These are phyloP conservation scores for Nymphalis polychloros DNA, from an alignment of 2,888 invertebrate species.

Conservation along the genomic window DNA sequence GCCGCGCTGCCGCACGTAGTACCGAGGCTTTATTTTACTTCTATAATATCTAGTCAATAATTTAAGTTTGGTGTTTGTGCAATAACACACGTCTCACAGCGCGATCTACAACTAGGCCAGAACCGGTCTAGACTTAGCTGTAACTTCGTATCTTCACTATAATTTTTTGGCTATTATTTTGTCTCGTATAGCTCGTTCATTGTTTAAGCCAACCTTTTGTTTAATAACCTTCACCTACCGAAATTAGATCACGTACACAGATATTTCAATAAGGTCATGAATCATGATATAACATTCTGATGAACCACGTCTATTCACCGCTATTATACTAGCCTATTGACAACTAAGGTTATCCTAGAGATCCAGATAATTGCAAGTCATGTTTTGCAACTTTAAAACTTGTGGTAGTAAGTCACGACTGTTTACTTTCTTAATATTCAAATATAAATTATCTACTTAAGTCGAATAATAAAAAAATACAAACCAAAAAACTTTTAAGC, in stretches of 20 bases:
- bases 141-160: constrained; percentile 33
- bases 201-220: constrained; percentile 36
- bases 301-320: constrained; percentile 30
- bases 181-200: constrained; percentile 24
- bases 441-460: background rate
- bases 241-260: constrained; percentile 46
- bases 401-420: background rate
- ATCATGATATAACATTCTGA: constrained; percentile 40
- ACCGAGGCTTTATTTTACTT: constrained; percentile 74
- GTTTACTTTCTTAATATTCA: background rate
- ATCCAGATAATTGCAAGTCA: constrained; percentile 31
- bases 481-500: too few species aligned
- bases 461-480: too few species aligned
- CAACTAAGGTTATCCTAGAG: constrained; percentile 35
- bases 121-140: constrained; percentile 40
- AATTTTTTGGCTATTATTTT: constrained; percentile 26
- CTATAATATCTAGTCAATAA: constrained; percentile 78
- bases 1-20: constrained; percentile 76
- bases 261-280: constrained; percentile 42
- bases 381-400: constrained; percentile 11
- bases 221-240: constrained; percentile 41
- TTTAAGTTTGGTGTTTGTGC: constrained; percentile 77
- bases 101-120: constrained; percentile 48
- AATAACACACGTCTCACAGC: constrained; percentile 67
- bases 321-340: constrained; percentile 25